Percentiles rank a stretch among this genome's conserved stretches.
Conservation (phyloP, 2,797 vertebrate species). For the Danio choprae region DNA sequence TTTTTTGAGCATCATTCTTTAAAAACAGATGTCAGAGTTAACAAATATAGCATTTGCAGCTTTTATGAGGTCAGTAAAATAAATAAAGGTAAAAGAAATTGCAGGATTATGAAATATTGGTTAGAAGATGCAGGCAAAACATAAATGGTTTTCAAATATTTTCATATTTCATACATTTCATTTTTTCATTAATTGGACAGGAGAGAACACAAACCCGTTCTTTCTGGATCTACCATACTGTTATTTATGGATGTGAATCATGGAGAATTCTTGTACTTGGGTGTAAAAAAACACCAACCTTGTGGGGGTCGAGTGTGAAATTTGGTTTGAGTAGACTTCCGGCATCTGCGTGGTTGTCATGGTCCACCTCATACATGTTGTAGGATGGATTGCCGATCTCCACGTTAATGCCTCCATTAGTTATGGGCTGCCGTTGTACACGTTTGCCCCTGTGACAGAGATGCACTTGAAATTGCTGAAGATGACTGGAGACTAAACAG, state of each 20-base stretch:
- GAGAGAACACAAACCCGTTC: constrained; percentile 2
- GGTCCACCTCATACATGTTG: constrained; percentile 99
- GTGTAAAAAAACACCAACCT: constrained; percentile 77
- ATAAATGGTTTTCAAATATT: too few species aligned
- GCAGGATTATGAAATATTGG: constrained; percentile 57
- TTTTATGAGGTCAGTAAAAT: constrained; percentile 53
- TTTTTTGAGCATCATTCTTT: constrained; percentile 58
- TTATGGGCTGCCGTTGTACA: constrained; percentile 95
- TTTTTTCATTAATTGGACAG: background rate
- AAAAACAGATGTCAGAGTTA: constrained; percentile 70
- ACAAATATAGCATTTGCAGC: constrained; percentile 61
- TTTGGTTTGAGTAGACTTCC: constrained; percentile 92
- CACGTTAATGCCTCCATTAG: constrained; percentile 96
- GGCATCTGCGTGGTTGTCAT: constrained; percentile 90
- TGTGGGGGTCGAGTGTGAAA: constrained; percentile 94
- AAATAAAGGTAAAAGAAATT: constrained; percentile 48
- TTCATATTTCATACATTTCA: too few species aligned
- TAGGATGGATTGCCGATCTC: constrained; percentile 99
- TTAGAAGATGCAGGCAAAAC: constrained; percentile 25
- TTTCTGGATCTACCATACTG: background rate
- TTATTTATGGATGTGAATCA: constrained; percentile 4
- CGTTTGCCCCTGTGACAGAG: constrained; percentile 87
- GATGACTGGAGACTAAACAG: background rate
- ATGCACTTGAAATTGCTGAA: constrained; percentile 31
- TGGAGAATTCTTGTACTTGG: background rate